Evolutionary conservation across 2,113 vertebrate genomes (phyloP).

Genomic region (Vireo altiloquus): DNA sequence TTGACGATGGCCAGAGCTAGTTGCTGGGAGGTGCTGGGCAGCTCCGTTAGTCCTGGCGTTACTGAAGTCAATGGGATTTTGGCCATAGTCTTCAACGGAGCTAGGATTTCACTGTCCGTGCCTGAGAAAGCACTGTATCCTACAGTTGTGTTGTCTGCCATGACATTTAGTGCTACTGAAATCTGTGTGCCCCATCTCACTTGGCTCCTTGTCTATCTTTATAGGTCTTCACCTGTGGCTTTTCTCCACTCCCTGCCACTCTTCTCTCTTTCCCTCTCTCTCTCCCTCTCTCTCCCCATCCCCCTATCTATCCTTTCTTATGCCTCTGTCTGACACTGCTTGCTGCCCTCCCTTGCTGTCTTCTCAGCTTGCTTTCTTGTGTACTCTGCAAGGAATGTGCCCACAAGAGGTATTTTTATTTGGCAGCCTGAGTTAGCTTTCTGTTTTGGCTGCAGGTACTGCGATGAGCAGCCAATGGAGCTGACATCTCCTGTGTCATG

Average conservation of each 20-base stretch:
- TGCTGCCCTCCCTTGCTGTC: neutral
- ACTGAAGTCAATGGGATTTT: conserved; percentile 45
- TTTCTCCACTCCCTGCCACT: neutral
- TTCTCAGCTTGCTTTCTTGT: neutral
- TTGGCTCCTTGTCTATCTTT: neutral
- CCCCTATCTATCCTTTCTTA: neutral
- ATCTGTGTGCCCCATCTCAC: neutral
- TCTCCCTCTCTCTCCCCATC: neutral
- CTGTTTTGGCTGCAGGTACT: conserved; percentile 56
- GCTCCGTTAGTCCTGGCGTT: neutral
- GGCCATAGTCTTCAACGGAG: neutral
- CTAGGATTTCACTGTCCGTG: neutral
- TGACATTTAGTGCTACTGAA: neutral
- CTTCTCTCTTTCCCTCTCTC: neutral
- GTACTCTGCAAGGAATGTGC: conserved; percentile 29
- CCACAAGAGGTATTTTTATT: conserved; percentile 55
- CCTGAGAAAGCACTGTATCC: neutral
- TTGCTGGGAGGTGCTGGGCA: neutral
- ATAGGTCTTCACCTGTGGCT: neutral
- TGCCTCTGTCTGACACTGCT: neutral
- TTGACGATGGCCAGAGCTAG: neutral
- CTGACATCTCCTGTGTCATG: conserved; percentile 26
- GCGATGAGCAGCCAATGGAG: conserved; percentile 36
- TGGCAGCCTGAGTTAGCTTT: conserved; percentile 31
- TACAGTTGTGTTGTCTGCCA: neutral